Base-by-base conservation (phyloP, 2,888 invertebrate genomes). In the Aleiodes leptofemur region DNA sequence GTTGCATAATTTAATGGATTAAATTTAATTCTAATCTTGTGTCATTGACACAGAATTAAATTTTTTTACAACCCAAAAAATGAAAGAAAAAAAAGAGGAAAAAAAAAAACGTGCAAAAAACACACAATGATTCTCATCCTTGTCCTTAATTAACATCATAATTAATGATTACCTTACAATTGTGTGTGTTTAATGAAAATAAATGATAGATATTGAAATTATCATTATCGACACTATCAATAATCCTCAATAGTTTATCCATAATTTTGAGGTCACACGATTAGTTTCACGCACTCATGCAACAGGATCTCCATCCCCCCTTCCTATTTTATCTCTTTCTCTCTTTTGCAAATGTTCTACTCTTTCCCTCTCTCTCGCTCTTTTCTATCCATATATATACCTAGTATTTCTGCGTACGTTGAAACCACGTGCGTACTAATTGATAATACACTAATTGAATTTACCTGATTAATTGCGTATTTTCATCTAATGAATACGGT, bases 391-490 rank as follows among this genome's bases (percentile, higher is more conserved):
- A 43, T 53, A 56, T 43, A 72, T 68, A 68, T 48, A 74, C 75
- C 72, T 73, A 78, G 81, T 23, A 23, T 78, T 81, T 79, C 80
- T 82, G 78, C 83, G 83, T 81, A 85, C 80, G 82, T 43, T 43
- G 3, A 43, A 43, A 83, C 82, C 82, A 83, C 83, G 81, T 83
- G 82, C 83, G 83, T 84, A 82, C 84, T 86, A 87, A 88, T 87
- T 86, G 86, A 83, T 86, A 85, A 87, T 87, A 84, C 86, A 84
- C 86, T 87, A 87, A 87, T 87, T 88, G 87, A 88, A 87, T 87
- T 81, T 81, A 82, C 78, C 84, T 87, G 86, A 87, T 87, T 86
- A 87, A 87, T 87, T 84, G 86, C 85, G 81, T 82, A 86, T 85
- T 82, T 83, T 83, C 82, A 83, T 85, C 83, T 87, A 85, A 85